Evolutionary conservation across 1,140 invertebrate genomes (phyloP).

Genomic region (Polypedilum pembai): DNA sequence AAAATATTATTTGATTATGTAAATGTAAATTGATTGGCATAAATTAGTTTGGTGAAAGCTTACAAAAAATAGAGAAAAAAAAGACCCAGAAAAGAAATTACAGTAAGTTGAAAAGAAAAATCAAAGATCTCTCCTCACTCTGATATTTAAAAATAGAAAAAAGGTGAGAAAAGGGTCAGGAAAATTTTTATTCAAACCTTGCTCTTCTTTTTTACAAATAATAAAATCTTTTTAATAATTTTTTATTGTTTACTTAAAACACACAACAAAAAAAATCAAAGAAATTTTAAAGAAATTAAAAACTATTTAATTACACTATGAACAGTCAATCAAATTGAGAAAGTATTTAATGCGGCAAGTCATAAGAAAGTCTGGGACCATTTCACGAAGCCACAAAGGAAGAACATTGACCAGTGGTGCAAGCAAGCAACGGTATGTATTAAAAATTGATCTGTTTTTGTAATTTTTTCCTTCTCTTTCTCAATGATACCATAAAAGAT

Average conservation of each 20-base stretch:
- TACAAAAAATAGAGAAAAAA: no score
- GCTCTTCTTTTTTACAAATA: neutral
- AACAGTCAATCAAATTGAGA: constrained; percentile 93
- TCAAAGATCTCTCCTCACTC: neutral
- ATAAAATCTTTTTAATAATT: neutral
- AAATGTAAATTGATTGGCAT: neutral
- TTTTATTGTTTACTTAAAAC: constrained; percentile 33
- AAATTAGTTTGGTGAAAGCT: neutral
- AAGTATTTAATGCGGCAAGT: constrained; percentile 85
- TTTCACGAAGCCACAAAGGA: constrained; percentile 96
- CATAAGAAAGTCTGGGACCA: constrained; percentile 99
- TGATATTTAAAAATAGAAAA: neutral
- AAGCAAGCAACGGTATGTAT: constrained; percentile 92
- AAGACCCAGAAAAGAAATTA: no score
- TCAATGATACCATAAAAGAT: neutral
- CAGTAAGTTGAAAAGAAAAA: neutral
- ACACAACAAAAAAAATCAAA: constrained; percentile 38
- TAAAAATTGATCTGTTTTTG: neutral
- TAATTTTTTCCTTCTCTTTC: neutral
- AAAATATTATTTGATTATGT: neutral
- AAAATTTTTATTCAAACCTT: no score
- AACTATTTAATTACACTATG: neutral
- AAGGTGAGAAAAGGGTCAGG: neutral
- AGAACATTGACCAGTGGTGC: constrained; percentile 96
- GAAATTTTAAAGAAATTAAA: constrained; percentile 27